Base-by-base conservation (phyloP, 1,140 invertebrate species). In the Scaptodrosophila lebanonensis region DNA sequence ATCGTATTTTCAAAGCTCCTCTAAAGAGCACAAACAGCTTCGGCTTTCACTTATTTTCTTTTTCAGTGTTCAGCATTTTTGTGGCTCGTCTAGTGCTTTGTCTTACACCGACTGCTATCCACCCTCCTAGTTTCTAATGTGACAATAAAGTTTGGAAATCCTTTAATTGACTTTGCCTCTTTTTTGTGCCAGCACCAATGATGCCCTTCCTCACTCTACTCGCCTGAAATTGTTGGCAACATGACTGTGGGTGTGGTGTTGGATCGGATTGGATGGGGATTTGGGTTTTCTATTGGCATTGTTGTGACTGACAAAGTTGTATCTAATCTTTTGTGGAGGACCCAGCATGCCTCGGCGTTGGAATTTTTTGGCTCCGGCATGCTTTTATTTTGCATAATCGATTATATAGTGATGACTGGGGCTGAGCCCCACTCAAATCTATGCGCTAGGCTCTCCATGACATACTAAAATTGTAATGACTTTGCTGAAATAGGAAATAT, bases 81-180 rank as follows among this genome's bases (percentile, higher is more conserved):
- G 53, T 35, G 67, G 73, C 30, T 54, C 59, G 59, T 51, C 62
- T 53, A 18, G 18, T 11, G 18, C 43, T 62, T 54, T 45, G 62
- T 57, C 48, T 67, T 25, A 48, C 32, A 32, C 49, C 57, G 56
- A 51, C 51, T 42, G 25, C 51, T 59, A 38, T 32, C 18, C 27
- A 8, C n/a, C 15, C 35, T 20, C 36, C 48, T 9, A 65, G 44
- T 66, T 39, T 66, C 38, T 51, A 44, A 73, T 68, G 73, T 77
- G 72, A 71, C 72, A 66, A 71, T 67, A 59, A 77, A 76, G 51
- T 73, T 72, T 48, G 54, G 39, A 77, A 79, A 77, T 77, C 73
- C 73, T 79, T 72, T 77, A 77, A 77, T 77, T 77, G 73, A 67
- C 73, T 77, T 77, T 79, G 54, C 59, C 52, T 63, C 64, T 68